Evolutionary conservation across 2,113 vertebrate genomes (phyloP).

Genomic region (Motacilla tschutschensis): DNA sequence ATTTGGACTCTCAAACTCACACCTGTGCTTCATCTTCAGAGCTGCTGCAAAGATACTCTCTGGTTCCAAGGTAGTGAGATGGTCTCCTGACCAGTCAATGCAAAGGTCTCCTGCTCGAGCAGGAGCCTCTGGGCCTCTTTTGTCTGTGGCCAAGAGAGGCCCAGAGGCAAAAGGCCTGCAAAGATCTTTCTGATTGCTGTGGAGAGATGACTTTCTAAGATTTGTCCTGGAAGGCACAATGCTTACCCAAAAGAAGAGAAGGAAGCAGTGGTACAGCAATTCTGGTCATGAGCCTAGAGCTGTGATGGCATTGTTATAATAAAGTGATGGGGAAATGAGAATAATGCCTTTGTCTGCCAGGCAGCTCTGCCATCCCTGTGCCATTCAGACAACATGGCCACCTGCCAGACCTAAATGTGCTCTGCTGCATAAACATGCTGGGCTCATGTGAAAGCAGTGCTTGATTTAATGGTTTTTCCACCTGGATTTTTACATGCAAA

Average conservation of each 20-base stretch:
- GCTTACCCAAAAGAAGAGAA: background rate
- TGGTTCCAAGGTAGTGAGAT: background rate
- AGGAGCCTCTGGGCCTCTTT: too few species aligned
- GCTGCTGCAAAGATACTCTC: background rate
- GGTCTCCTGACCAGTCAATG: fast-evolving
- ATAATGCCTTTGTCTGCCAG: background rate
- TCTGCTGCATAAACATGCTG: background rate
- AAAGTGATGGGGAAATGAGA: background rate
- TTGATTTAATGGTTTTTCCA: background rate
- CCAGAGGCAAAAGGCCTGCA: background rate
- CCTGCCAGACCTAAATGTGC: background rate
- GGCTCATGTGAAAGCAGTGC: background rate
- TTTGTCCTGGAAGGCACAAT: background rate
- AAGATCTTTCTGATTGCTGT: background rate
- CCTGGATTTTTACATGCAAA: background rate
- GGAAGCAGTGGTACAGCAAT: background rate
- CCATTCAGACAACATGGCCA: background rate
- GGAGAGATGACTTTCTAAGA: background rate
- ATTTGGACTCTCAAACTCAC: background rate
- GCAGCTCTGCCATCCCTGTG: background rate
- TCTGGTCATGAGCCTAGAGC: background rate
- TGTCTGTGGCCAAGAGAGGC: background rate
- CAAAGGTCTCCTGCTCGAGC: background rate
- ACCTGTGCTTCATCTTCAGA: background rate
- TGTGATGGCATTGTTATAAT: background rate